Evolutionary conservation across 2,888 invertebrate genomes (phyloP), one percentile per base, ranked within the genome.

Genomic region (Cinara cedri): DNA sequence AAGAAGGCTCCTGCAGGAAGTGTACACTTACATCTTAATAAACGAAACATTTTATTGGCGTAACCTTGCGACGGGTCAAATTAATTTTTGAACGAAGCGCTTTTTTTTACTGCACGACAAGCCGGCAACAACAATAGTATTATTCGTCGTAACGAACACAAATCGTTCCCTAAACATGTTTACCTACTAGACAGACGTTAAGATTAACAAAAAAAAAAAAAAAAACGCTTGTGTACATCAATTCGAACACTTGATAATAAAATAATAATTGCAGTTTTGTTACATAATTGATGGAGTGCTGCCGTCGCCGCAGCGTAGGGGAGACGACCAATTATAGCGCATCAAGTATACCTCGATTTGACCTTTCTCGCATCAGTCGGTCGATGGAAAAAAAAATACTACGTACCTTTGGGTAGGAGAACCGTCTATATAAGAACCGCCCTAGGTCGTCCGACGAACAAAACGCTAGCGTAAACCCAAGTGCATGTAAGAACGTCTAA

Each of bases 361-460:
- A 72, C 72, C 72, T 72, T 72, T 72, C 62, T 62, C 72, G 62
- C 72, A 49, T 62, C 34, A 6, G 49, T 49, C 62, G 51, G 49
- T 60, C 21, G 13, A 60, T 44, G 57, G 24, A 13, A 21, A 57
- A 21, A 44, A 44, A 72, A 72, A 49, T 21, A 34, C 34, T 6
- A 6, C 6, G 34, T 34, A 51, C 3, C 24, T 14, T n/a, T 19
- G 8, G 72, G 72, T 51, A 63, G 72, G 72, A 62, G 72, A 72
- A 63, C 11, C 34, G 62, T 51, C 34, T 62, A 62, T 72, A 70
- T 49, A 49, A 72, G 72, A 62, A 34, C 51, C 21, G 19, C 19
- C 14, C 19, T 9, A 0, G n/a, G 62, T 34, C 34, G 62, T 63
- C 34, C 51, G 19, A 26, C 19, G 49, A 16, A 72, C 72, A 62